A percentile compares a stretch with the other conserved stretches of the same genome.
phyloP scores from a whole-genome alignment of 2,797 vertebrate genomes.

The Borostomias antarcticus region DNA sequence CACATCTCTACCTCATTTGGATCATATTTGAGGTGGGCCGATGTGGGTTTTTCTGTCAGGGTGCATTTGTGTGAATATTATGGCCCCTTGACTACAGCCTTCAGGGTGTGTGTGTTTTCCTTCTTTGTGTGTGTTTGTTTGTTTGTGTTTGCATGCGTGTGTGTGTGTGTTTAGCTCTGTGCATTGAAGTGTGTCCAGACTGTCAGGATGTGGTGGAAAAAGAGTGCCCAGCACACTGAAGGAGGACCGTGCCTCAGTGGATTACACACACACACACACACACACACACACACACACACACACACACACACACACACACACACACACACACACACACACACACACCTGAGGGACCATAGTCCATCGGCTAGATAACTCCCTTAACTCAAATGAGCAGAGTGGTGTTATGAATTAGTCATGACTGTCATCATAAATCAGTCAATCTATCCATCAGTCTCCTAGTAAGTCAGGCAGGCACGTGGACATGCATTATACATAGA shows the following conservation, averaged over 20 bases:
- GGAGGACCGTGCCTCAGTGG: slow-evolving; percentile 49
- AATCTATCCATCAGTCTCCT: slow-evolving; percentile 69
- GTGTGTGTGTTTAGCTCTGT: slow-evolving; percentile 55
- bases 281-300: slow-evolving; percentile 17
- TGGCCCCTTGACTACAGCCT: neutral
- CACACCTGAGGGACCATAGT: neutral
- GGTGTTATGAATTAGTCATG: slow-evolving; percentile 75
- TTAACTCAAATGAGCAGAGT: slow-evolving; percentile 58
- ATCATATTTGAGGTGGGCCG: neutral
- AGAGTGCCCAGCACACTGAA: slow-evolving; percentile 48
- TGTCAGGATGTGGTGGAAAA: slow-evolving; percentile 67
- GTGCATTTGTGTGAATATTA: neutral
- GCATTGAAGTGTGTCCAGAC: slow-evolving; percentile 68
- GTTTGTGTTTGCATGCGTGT: slow-evolving; percentile 6
- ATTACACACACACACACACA: slow-evolving; percentile 19
- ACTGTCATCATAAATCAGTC: slow-evolving; percentile 76
- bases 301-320: slow-evolving; percentile 21
- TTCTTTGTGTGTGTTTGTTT: slow-evolving; percentile 29
- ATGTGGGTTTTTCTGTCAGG: too few relatives aligned
- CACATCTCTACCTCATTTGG: too few relatives aligned
- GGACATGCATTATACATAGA: slow-evolving; percentile 68
- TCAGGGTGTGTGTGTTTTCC: slow-evolving; percentile 26
- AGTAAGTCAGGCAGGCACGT: slow-evolving; percentile 46
- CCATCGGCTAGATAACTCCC: neutral
- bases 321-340: neutral